Evolutionary conservation across 1,140 invertebrate genomes (phyloP), one percentile per base, ranked within the genome.

Genomic region (Chionoecetes opilio): DNA sequence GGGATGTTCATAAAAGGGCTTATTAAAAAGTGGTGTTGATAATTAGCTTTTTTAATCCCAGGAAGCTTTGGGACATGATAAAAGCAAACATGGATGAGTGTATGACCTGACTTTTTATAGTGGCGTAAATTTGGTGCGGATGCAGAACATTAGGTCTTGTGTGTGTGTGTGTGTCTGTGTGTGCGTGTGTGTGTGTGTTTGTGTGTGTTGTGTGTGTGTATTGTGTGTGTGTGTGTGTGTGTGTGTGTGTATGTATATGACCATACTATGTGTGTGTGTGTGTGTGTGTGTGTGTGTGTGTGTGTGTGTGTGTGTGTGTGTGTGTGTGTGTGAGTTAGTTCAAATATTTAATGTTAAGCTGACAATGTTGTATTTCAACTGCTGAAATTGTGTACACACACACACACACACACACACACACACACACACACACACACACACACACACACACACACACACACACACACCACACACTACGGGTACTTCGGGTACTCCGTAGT

Each of bases 401-500:
- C 46, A 93, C 46, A 86, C 46, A 93, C 46, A 46, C 86, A 86
- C 86, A 86, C 86, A 93, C 86, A 86, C 86, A 93, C 46, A 86
- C 46, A 93, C 53, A 86, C 86, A 93, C 86, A 86, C 86, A 93
- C 86, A 86, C 86, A 93, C 86, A 53, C 53, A 93, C 46, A 87
- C 21, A 87, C 41, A 85, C 32, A 93, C 41, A 86, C 41, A 93
- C 41, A 86, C 31, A 86, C 41, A 93, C 6, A 93, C 41, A 87
- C 41, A 93, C 41, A 53, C 31, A 86, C 38, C 29, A 46, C 26
- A 41, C 34, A 92, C 34, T n/a, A n/a, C n/a, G n/a, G n/a, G n/a
- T n/a, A n/a, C n/a, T n/a, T n/a, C n/a, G n/a, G n/a, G n/a, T n/a
- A n/a, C n/a, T n/a, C n/a, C n/a, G n/a, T n/a, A n/a, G n/a, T n/a